phyloP scores from a whole-genome alignment of 2,888 invertebrate species.

The Lasioglossum vierecki region DNA sequence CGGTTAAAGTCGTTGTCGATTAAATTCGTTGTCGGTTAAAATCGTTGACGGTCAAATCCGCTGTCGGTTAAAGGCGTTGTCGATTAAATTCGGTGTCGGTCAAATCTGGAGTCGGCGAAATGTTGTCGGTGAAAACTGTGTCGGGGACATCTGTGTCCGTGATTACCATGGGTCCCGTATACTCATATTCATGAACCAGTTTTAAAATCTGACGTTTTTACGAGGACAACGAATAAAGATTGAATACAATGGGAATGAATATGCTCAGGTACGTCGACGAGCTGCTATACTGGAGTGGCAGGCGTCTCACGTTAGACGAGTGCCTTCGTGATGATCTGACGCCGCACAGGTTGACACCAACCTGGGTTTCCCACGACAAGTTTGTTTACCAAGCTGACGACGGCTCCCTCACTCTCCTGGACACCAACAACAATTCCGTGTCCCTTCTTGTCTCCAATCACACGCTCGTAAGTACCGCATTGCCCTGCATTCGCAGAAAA shows the following conservation, averaged over 20 bases:
- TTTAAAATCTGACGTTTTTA: not conserved
- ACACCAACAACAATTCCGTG: slow-evolving; percentile 92
- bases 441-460: slow-evolving; percentile 94
- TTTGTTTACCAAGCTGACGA: slow-evolving; percentile 95
- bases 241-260: not conserved
- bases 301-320: slow-evolving; percentile 93
- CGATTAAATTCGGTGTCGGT: too few species aligned
- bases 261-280: slow-evolving; percentile 92
- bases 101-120: too few species aligned
- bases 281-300: slow-evolving; percentile 94
- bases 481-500: not conserved
- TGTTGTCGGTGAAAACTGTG: too few species aligned
- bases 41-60: too few species aligned
- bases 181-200: not conserved
- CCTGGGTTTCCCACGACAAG: slow-evolving; percentile 93
- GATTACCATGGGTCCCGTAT: too few species aligned
- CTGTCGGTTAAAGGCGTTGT: too few species aligned
- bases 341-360: slow-evolving; percentile 90
- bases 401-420: slow-evolving; percentile 91
- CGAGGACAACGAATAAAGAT: not conserved
- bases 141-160: too few species aligned
- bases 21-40: too few species aligned
- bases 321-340: slow-evolving; percentile 92
- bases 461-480: slow-evolving; percentile 88
- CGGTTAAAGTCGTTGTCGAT: too few species aligned